Evolutionary conservation across 2,888 invertebrate genomes (phyloP).

Genomic region (Cyrtodaria siliqua): DNA sequence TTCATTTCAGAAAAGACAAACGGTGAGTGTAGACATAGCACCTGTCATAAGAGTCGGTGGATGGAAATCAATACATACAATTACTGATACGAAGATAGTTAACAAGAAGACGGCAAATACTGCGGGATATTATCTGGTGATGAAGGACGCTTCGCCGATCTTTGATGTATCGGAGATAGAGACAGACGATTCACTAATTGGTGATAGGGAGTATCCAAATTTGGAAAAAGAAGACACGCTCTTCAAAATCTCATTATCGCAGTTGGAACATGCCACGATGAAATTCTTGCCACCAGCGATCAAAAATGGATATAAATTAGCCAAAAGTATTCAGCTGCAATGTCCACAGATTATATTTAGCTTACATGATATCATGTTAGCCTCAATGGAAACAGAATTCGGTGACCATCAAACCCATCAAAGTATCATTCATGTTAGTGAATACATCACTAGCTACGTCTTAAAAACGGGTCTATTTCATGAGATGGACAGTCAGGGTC

Average conservation of each 20-base stretch:
- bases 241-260: constrained; percentile 38
- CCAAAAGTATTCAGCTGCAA: constrained; percentile 34
- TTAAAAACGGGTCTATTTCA: constrained; percentile 34
- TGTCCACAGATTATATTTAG: constrained; percentile 20
- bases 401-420: neutral
- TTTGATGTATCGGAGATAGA: neutral
- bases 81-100: neutral
- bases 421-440: constrained; percentile 6
- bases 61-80: constrained; percentile 18
- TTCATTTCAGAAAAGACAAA: constrained; percentile 13
- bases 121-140: constrained; percentile 31
- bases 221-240: neutral
- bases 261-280: constrained; percentile 39
- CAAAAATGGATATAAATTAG: constrained; percentile 34
- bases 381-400: neutral
- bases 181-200: neutral
- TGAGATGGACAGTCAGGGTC: constrained; percentile 11
- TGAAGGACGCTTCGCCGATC: constrained; percentile 21
- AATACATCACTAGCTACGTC: constrained; percentile 28
- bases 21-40: constrained; percentile 28
- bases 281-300: constrained; percentile 15
- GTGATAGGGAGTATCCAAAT: too few species aligned
- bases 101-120: constrained; percentile 2
- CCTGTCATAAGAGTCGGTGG: constrained; percentile 18
- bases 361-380: neutral